Base-by-base conservation (phyloP, 2,113 vertebrate genomes). In the Protomyctophum bolini region DNA sequence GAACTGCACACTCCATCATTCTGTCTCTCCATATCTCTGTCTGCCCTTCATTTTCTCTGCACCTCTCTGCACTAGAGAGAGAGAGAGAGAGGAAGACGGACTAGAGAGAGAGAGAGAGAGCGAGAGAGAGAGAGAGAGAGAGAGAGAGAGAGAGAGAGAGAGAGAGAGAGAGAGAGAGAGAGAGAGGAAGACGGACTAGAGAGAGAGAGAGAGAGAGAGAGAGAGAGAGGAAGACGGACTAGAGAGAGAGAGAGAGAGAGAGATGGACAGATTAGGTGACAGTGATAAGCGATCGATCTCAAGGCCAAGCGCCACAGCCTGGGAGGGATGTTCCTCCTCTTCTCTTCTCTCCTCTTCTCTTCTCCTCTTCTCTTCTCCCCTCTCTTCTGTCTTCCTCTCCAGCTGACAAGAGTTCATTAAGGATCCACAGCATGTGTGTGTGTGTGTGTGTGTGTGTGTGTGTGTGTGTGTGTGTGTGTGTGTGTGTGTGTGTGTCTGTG, bases 251-350 rank as follows among this genome's bases (percentile, higher is more conserved):
- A 29, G 56, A 58, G 14, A 29, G 56, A 29, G 56, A 73, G 79
- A 86, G 90, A 91, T 90, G 81, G 87, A 85, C 83, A 85, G 87
- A 91, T 89, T 87, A 87, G 81, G 87, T 90, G 90, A 90, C 87
- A 85, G 90, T 88, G 88, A 91, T 91, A 89, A 90, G 90, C 83
- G 74, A 91, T 91, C 88, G 86, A 91, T 87, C 90, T 85, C 86
- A 75, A 87, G 88, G 87, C 90, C 87, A 86, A 85, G 87, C 79
- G 80, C 83, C 77, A 75, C 58, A 47, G 69, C 72, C 21, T 8
- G 78, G 84, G 75, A 54, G 7, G 63, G 71, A 83, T 12, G 75
- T 48, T 46, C 50, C 57, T 6, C 55, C 14, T 14, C 63, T 66
- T 78, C 65, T 73, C 79, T 70, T 76, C 29, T 2, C 14, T 15